Evolutionary conservation across 2,888 invertebrate species (phyloP).

Genomic region (Tyria jacobaeae): DNA sequence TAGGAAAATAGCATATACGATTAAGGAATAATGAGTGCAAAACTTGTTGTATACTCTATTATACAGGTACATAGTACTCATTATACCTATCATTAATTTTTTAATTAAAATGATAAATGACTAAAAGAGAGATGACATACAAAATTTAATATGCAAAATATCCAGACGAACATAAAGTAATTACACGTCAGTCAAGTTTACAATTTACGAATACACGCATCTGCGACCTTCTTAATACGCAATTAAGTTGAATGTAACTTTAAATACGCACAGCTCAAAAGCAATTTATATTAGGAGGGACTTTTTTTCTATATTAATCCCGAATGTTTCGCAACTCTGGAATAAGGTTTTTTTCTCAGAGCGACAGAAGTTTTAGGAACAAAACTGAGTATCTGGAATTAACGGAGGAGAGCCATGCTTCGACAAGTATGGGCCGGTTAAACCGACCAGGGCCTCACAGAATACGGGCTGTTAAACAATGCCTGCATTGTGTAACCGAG

Average conservation of each 20-base stretch:
- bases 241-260: neutral
- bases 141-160: neutral
- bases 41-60: too few species aligned
- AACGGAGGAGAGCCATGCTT: too few species aligned
- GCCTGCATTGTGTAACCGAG: too few species aligned
- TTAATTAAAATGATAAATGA: too few species aligned
- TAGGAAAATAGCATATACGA: too few species aligned
- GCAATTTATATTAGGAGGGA: neutral
- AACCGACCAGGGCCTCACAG: too few species aligned
- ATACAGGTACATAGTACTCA: too few species aligned
- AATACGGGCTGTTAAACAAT: too few species aligned
- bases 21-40: too few species aligned
- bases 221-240: neutral
- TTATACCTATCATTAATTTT: too few species aligned
- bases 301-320: neutral
- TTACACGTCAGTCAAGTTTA: conserved; percentile 1
- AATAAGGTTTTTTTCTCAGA: neutral
- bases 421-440: too few species aligned
- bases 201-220: neutral
- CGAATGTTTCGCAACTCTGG: neutral
- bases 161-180: neutral
- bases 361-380: neutral
- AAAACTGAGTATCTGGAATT: neutral
- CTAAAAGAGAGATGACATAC: too few species aligned
- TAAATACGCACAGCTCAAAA: neutral